A percentile compares a stretch with the other conserved stretches of the same genome.
Conservation (phyloP, 2,888 invertebrate species). For the Sphecodes monilicornis region DNA sequence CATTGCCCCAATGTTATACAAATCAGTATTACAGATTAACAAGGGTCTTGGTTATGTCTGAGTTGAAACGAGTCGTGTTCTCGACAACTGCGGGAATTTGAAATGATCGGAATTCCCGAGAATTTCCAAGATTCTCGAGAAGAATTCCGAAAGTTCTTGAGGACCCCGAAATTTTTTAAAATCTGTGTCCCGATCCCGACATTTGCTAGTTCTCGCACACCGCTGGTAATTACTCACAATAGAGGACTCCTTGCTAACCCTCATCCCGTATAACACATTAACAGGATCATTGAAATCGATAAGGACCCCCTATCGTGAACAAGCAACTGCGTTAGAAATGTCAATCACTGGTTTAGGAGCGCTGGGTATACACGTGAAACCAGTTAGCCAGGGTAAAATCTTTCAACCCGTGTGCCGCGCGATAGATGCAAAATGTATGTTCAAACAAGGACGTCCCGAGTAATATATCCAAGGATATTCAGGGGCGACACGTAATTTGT, state of each 20-base stretch:
- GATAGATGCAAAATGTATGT: slow-evolving; percentile 13
- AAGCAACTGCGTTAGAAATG: neutral
- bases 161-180: no score
- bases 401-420: neutral
- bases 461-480: slow-evolving; percentile 15
- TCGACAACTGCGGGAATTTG: no score
- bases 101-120: no score
- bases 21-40: neutral
- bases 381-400: neutral
- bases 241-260: no score
- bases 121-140: no score
- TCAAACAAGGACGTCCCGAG: neutral
- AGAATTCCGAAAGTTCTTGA: no score
- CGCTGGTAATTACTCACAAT: neutral
- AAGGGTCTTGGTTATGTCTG: no score
- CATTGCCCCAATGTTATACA: neutral
- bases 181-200: no score
- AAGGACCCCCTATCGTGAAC: neutral
- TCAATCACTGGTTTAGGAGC: neutral
- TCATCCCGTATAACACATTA: neutral
- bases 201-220: no score
- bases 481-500: slow-evolving; percentile 15
- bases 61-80: no score
- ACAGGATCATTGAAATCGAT: neutral
- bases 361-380: neutral